Evolutionary conservation across 2,797 vertebrate genomes (phyloP).

Genomic region (Lemur catta): DNA sequence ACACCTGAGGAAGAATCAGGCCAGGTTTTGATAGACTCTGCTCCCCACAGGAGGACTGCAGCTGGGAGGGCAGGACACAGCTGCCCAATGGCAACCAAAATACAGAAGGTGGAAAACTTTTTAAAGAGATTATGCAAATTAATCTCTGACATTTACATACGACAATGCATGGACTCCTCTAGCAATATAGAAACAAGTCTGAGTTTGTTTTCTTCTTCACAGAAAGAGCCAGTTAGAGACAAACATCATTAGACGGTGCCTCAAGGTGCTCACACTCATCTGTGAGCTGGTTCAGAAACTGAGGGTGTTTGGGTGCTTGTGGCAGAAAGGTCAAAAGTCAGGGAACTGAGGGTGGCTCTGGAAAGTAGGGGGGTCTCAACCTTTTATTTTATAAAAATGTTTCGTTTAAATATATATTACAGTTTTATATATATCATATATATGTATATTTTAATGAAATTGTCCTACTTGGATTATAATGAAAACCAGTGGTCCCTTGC

Average conservation of each 20-base stretch:
- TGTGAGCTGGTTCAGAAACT: too few species aligned
- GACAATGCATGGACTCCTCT: neutral
- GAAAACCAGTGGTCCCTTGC: neutral
- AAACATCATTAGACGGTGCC: neutral
- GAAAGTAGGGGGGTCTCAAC: neutral
- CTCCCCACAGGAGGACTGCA: too few species aligned
- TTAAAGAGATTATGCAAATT: neutral
- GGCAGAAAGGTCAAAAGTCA: neutral
- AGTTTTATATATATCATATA: too few species aligned
- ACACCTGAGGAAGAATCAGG: neutral
- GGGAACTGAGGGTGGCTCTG: neutral
- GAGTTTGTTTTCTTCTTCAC: neutral
- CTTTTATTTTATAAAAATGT: neutral
- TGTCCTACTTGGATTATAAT: neutral
- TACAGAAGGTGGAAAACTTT: neutral
- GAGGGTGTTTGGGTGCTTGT: neutral
- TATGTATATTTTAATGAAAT: neutral
- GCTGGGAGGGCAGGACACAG: neutral
- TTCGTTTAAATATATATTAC: neutral
- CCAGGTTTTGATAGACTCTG: neutral
- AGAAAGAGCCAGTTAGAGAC: neutral
- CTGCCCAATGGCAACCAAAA: neutral
- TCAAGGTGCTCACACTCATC: neutral
- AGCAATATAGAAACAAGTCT: neutral
- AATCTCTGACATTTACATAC: neutral